These are phyloP conservation scores for Amphipoea oculea DNA, from an alignment of 2,888 invertebrate genomes.

Conservation along the genomic window DNA sequence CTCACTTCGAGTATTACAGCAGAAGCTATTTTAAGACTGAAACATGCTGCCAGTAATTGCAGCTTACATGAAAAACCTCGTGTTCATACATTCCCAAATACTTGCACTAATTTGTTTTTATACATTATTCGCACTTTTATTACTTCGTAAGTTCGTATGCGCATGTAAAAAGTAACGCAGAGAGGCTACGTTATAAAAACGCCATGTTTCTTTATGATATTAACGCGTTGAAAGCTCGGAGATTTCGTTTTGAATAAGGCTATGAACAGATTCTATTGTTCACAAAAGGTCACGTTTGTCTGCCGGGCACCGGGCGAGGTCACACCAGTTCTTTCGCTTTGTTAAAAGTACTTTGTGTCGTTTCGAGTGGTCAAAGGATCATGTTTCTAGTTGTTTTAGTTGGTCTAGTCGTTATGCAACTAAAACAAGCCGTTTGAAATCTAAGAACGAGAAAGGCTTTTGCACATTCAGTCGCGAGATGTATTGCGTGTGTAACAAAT, in stretches of 20 bases:
- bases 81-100: constrained; percentile 13
- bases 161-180: constrained; percentile 25
- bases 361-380: constrained; percentile 63
- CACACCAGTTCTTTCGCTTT: constrained; percentile 74
- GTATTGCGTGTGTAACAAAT: constrained; percentile 55
- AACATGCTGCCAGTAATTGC: constrained; percentile 69
- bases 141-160: constrained; percentile 17
- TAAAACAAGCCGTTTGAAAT: constrained; percentile 54
- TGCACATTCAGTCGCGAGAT: constrained; percentile 40
- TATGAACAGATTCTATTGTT: constrained; percentile 81
- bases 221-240: constrained; percentile 80
- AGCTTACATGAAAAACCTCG: constrained; percentile 66
- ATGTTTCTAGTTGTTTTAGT: constrained; percentile 61
- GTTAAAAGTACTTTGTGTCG: constrained; percentile 62
- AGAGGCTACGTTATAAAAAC: constrained; percentile 34
- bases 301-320: constrained; percentile 73
- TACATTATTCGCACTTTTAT: constrained; percentile 24
- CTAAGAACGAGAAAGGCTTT: constrained; percentile 57
- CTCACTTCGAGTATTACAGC: constrained; percentile 53
- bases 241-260: constrained; percentile 75
- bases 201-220: constrained; percentile 29
- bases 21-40: constrained; percentile 77
- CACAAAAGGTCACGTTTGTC: constrained; percentile 79
- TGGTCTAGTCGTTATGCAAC: constrained; percentile 50
- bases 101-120: constrained; percentile 33